Evolutionary conservation across 1,140 invertebrate genomes (phyloP).

Genomic region (Drosophila santomea): DNA sequence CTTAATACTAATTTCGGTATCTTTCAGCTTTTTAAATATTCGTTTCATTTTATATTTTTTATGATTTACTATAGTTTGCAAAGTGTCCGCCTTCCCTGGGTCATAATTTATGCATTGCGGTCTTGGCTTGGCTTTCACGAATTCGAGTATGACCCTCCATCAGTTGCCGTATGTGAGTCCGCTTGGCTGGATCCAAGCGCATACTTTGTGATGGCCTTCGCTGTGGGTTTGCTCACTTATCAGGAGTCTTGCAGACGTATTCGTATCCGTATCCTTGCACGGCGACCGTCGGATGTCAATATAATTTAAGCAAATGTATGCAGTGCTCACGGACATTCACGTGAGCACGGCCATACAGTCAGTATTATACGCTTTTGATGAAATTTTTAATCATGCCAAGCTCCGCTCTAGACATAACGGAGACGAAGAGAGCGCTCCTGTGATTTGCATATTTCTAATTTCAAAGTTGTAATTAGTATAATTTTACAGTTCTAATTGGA

Average conservation of each 20-base stretch:
- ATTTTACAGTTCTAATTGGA: slow-evolving; percentile 82
- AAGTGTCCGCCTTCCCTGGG: slow-evolving; percentile 28
- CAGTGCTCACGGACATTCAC: slow-evolving; percentile 45
- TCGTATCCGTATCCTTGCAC: slow-evolving; percentile 54
- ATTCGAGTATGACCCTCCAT: slow-evolving; percentile 14
- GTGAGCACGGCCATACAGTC: slow-evolving; percentile 4
- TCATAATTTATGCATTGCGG: slow-evolving; percentile 76
- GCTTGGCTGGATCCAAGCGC: slow-evolving; percentile 35
- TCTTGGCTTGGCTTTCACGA: slow-evolving; percentile 58
- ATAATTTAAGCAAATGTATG: slow-evolving; percentile 80
- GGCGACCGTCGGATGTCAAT: slow-evolving; percentile 65
- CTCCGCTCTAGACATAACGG: slow-evolving; percentile 41
- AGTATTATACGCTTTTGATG: slow-evolving; percentile 36
- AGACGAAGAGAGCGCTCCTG: slow-evolving; percentile 15
- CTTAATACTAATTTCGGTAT: no score
- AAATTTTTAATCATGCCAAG: slow-evolving; percentile 77
- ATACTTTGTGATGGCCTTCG: slow-evolving; percentile 52
- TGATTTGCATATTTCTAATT: slow-evolving; percentile 82
- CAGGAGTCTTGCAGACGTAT: slow-evolving; percentile 60
- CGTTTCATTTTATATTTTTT: slow-evolving; percentile 35
- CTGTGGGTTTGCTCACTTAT: slow-evolving; percentile 67
- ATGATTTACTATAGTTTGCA: slow-evolving; percentile 19
- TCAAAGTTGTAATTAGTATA: slow-evolving; percentile 84
- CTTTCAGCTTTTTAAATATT: background rate
- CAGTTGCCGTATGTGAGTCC: slow-evolving; percentile 7